These are phyloP conservation scores for Megaceryle maxima DNA, from an alignment of 2,113 vertebrate genomes.

Conservation along the genomic window DNA sequence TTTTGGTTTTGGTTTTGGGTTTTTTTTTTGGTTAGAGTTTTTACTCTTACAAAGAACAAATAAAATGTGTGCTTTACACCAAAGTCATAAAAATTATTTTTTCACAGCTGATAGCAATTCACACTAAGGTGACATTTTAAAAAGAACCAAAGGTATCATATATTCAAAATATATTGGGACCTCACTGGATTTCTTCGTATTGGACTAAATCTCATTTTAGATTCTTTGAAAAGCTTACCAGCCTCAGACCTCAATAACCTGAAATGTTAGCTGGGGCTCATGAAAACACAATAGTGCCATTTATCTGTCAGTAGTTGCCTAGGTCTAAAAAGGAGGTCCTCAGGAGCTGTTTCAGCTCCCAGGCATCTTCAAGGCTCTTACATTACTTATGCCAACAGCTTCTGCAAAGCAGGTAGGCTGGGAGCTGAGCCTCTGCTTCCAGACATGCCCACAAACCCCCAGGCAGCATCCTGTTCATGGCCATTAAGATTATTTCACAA, in stretches of 20 bases:
- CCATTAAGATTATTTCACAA: neutral
- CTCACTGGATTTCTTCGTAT: neutral
- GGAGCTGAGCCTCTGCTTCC: neutral
- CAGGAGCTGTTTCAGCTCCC: neutral
- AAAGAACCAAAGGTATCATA: neutral
- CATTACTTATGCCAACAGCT: neutral
- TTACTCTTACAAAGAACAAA: neutral
- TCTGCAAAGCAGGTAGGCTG: neutral
- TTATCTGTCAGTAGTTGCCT: neutral
- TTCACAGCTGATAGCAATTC: neutral
- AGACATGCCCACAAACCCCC: neutral
- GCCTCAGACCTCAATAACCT: neutral
- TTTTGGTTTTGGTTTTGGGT: neutral
- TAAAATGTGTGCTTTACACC: neutral
- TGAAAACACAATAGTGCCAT: neutral
- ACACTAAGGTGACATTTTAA: neutral
- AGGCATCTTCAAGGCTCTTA: neutral
- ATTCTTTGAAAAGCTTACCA: neutral
- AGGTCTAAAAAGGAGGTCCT: neutral
- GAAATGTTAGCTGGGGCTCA: neutral
- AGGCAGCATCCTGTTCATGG: neutral
- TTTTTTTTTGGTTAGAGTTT: neutral
- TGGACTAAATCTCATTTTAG: neutral
- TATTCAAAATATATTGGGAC: constrained; percentile 32
- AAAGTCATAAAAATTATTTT: neutral